Evolutionary conservation across 2,888 invertebrate species (phyloP).

Genomic region (Exocentrus adspersus): DNA sequence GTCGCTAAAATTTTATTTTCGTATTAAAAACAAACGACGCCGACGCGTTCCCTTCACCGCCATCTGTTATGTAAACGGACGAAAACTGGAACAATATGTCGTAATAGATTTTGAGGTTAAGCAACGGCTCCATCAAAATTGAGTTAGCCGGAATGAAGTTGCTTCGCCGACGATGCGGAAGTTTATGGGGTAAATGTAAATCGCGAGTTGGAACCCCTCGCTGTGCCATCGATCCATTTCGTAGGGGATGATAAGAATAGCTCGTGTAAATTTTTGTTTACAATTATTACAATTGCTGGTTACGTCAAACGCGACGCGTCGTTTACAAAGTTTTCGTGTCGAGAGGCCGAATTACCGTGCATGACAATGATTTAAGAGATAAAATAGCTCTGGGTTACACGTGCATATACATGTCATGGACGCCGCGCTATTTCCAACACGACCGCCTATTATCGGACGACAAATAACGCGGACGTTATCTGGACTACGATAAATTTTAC

Average conservation of each 20-base stretch:
- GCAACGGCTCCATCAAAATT: constrained; percentile 18
- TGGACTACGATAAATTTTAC: not conserved
- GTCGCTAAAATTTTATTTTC: too few relatives aligned
- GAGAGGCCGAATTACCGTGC: constrained; percentile 39
- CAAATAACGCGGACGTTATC: constrained; percentile 12
- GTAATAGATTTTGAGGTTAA: constrained; percentile 22
- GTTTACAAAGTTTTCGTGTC: constrained; percentile 40
- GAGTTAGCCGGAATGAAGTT: constrained; percentile 17
- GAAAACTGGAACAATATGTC: constrained; percentile 21
- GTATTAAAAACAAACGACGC: too few relatives aligned
- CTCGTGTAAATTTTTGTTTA: too few relatives aligned
- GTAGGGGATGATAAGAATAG: constrained; percentile 14
- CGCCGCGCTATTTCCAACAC: constrained; percentile 5
- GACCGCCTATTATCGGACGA: constrained; percentile 6
- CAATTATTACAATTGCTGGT: too few relatives aligned
- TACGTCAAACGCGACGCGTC: constrained; percentile 3
- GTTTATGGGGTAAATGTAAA: constrained; percentile 21
- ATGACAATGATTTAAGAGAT: constrained; percentile 42
- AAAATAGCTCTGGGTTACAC: constrained; percentile 36
- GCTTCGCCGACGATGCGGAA: not conserved
- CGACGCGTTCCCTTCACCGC: constrained; percentile 1
- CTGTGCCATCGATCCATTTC: constrained; percentile 20
- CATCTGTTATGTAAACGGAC: constrained; percentile 14
- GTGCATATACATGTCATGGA: constrained; percentile 31
- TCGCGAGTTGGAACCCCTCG: constrained; percentile 4